Percentiles rank a stretch among this genome's conserved stretches.
Evolutionary conservation across 2,113 vertebrate species (phyloP).

Genomic region (Hemichromis elongatus): DNA sequence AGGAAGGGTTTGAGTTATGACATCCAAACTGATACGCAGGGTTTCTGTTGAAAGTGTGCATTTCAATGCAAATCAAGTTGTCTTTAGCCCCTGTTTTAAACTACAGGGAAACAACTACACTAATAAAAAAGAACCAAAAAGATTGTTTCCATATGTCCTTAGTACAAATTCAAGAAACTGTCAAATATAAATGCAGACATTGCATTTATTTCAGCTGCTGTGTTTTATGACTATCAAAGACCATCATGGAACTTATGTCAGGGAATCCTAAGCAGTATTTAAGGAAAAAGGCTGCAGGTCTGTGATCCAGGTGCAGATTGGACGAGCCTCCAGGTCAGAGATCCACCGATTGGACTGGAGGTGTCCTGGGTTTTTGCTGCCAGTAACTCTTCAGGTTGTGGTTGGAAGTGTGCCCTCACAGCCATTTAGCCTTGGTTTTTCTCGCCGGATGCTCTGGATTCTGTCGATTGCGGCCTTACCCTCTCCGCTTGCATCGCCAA

Average conservation of each 20-base stretch:
- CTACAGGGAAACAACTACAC: background rate
- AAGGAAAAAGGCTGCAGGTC: accelerated
- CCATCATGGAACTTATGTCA: background rate
- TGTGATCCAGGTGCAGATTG: background rate
- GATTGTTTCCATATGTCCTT: background rate
- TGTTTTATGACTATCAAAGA: background rate
- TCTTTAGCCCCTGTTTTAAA: background rate
- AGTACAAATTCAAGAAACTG: background rate
- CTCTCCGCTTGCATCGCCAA: background rate
- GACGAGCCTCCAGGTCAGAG: background rate
- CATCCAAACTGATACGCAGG: background rate
- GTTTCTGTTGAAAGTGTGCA: background rate
- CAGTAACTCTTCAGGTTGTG: background rate
- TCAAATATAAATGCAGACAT: background rate
- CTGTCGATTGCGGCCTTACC: background rate
- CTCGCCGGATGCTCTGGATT: background rate
- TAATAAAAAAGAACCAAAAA: background rate
- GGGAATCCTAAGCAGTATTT: background rate
- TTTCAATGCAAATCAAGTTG: background rate
- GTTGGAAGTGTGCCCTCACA: background rate
- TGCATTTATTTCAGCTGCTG: background rate
- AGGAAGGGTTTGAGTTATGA: background rate
- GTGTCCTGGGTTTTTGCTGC: background rate
- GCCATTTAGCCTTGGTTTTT: background rate
- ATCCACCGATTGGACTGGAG: background rate